phyloP scores from a whole-genome alignment of 1,140 invertebrate species.

The Kradibia gibbosae region DNA sequence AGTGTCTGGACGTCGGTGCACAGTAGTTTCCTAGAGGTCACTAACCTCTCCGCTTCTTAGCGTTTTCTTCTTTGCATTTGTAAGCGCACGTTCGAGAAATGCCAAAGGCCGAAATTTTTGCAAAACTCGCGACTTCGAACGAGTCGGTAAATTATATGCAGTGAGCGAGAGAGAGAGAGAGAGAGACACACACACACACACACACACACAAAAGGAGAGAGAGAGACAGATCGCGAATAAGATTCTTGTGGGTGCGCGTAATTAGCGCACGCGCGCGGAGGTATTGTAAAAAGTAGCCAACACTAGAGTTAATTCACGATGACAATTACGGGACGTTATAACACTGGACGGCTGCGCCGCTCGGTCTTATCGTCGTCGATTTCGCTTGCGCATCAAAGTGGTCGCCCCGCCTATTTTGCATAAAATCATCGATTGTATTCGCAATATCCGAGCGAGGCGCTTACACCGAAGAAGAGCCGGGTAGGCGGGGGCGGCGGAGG shows the following conservation, averaged over 20 bases:
- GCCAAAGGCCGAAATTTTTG: conserved; percentile 34
- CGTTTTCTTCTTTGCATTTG: conserved; percentile 2
- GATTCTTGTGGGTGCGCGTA: too few relatives aligned
- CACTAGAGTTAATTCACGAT: background rate
- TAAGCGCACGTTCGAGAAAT: background rate
- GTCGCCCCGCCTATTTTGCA: background rate
- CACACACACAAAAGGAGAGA: too few relatives aligned
- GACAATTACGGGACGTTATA: background rate
- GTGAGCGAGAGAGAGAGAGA: background rate
- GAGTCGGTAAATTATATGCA: background rate
- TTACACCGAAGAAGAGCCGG: too few relatives aligned
- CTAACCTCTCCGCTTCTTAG: conserved; percentile 37
- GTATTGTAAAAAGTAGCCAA: background rate
- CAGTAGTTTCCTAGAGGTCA: conserved; percentile 48
- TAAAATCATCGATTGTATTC: background rate
- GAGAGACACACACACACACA: background rate
- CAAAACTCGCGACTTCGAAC: background rate
- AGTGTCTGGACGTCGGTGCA: conserved; percentile 25
- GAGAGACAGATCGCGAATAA: too few relatives aligned
- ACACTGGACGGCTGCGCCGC: background rate
- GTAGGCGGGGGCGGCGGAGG: too few relatives aligned
- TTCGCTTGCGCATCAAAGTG: background rate
- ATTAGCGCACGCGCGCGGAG: too few relatives aligned
- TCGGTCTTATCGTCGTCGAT: background rate
- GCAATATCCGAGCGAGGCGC: background rate